Conservation (phyloP, 1,140 invertebrate genomes). For the Dendroctonus valens region DNA sequence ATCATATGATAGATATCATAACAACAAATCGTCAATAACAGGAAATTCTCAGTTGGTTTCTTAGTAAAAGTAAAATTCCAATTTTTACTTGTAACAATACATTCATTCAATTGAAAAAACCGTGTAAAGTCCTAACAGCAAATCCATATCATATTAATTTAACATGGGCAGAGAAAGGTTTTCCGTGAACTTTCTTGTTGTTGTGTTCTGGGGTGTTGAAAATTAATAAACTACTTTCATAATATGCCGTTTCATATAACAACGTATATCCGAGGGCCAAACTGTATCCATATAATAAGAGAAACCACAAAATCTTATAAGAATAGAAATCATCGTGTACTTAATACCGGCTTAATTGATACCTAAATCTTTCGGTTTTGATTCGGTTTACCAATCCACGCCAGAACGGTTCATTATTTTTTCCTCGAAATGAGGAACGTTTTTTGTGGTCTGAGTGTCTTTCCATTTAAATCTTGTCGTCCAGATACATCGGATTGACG, state of each 20-base stretch:
- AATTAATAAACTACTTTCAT: not conserved
- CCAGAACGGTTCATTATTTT: slow-evolving; percentile 3
- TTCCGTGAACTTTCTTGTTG: too few relatives aligned
- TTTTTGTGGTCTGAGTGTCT: not conserved
- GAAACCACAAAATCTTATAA: not conserved
- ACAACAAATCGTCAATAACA: too few relatives aligned
- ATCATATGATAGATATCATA: too few relatives aligned
- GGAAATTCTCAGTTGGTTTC: too few relatives aligned
- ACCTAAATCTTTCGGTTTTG: not conserved
- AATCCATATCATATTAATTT: too few relatives aligned
- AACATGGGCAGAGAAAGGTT: too few relatives aligned
- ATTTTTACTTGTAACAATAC: too few relatives aligned
- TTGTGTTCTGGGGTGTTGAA: not conserved
- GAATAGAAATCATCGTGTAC: not conserved
- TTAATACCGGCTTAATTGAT: not conserved
- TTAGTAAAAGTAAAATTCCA: too few relatives aligned
- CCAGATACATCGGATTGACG: not conserved
- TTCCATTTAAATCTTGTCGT: not conserved
- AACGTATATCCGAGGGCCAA: not conserved
- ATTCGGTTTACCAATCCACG: not conserved
- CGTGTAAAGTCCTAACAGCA: too few relatives aligned
- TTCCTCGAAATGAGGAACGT: not conserved
- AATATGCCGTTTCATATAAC: not conserved
- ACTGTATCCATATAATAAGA: not conserved
- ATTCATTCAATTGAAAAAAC: too few relatives aligned